Evolutionary conservation across 2,888 invertebrate species (phyloP).

Genomic region (Spilosoma lubricipeda): DNA sequence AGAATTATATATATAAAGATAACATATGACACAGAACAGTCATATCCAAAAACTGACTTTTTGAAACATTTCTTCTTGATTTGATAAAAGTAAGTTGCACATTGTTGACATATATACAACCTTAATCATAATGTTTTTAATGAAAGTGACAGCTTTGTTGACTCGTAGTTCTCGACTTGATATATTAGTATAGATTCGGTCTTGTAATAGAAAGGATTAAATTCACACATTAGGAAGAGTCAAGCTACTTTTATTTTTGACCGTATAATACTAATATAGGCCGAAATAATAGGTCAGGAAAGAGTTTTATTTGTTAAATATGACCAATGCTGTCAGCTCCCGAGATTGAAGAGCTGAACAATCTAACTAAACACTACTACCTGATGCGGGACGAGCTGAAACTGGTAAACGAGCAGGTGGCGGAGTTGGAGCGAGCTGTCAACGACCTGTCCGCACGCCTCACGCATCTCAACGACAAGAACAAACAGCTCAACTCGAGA

Average conservation of each 20-base stretch:
- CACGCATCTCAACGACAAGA: constrained; percentile 67
- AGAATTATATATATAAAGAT: too few species aligned
- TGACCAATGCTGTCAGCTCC: constrained; percentile 62
- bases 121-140: too few species aligned
- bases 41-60: too few species aligned
- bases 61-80: too few species aligned
- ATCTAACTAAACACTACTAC: constrained; percentile 69
- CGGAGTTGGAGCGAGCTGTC: constrained; percentile 62
- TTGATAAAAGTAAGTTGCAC: too few species aligned
- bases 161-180: too few species aligned
- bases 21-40: too few species aligned
- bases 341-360: constrained; percentile 75
- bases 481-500: constrained; percentile 69
- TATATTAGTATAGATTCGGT: too few species aligned
- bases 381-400: constrained; percentile 69
- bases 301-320: neutral
- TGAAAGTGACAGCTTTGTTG: too few species aligned
- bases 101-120: too few species aligned
- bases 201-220: neutral
- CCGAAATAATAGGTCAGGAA: neutral
- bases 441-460: constrained; percentile 66
- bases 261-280: neutral
- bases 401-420: constrained; percentile 50
- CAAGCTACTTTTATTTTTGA: neutral
- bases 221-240: neutral